Conservation (phyloP, 2,113 vertebrate species). For the Salvator merianae region DNA sequence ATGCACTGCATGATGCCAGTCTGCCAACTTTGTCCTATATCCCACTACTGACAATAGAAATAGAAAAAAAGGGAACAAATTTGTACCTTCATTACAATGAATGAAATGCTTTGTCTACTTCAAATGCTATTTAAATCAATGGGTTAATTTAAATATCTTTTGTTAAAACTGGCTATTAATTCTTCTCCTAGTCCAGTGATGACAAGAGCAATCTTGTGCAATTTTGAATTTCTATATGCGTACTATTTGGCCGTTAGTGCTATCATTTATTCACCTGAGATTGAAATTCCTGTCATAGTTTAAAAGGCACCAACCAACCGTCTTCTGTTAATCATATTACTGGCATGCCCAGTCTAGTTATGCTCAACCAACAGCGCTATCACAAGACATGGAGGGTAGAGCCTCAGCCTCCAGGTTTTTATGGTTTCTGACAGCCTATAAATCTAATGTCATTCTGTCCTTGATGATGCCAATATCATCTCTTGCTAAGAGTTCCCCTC, state of each 20-base stretch:
- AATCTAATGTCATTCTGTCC: slow-evolving; percentile 18
- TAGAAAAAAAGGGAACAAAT: background rate
- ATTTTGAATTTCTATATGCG: slow-evolving; percentile 25
- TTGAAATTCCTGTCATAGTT: slow-evolving; percentile 22
- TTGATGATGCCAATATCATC: slow-evolving; percentile 32
- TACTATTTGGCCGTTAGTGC: background rate
- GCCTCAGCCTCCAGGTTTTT: slow-evolving; percentile 21
- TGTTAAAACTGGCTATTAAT: slow-evolving; percentile 1
- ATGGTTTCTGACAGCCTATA: slow-evolving; percentile 28
- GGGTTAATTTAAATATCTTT: background rate
- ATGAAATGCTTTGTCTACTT: background rate
- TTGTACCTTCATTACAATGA: slow-evolving; percentile 13
- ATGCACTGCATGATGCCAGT: background rate
- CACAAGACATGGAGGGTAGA: background rate
- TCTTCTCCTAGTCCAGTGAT: background rate
- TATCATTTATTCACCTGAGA: slow-evolving; percentile 17
- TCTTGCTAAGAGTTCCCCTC: slow-evolving; percentile 9
- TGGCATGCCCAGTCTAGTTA: slow-evolving; percentile 32
- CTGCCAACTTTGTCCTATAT: too few relatives aligned
- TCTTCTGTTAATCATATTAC: slow-evolving; percentile 8
- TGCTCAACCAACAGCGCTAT: background rate
- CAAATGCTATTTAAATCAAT: slow-evolving; percentile 8
- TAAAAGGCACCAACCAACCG: slow-evolving; percentile 15
- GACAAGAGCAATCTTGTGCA: background rate
- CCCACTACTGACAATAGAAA: background rate